Conservation (phyloP, 2,888 invertebrate genomes). For the Meteorus colon region DNA sequence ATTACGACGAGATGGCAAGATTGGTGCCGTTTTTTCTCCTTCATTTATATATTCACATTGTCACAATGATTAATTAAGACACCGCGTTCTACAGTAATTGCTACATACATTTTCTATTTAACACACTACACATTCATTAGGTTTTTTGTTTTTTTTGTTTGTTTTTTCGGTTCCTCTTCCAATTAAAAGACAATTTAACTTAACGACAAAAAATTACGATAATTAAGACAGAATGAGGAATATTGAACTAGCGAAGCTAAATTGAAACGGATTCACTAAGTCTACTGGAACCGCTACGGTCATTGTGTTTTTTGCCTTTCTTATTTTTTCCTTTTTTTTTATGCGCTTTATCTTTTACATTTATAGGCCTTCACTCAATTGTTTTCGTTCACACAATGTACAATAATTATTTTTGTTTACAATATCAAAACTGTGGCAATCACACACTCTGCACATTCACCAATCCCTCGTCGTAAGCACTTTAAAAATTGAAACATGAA, state of each 20-base stretch:
- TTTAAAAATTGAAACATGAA: constrained; percentile 31
- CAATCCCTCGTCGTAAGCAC: constrained; percentile 17
- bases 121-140: constrained; percentile 45
- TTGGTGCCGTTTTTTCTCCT: constrained; percentile 26
- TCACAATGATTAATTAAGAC: constrained; percentile 22
- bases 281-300: constrained; percentile 52
- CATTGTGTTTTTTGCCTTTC: constrained; percentile 41
- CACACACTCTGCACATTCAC: constrained; percentile 15
- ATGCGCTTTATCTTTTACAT: constrained; percentile 26
- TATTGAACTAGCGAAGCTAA: constrained; percentile 44
- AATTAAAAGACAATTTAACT: constrained; percentile 36
- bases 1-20: constrained; percentile 44
- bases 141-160: constrained; percentile 1
- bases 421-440: constrained; percentile 36
- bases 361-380: constrained; percentile 51
- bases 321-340: constrained; percentile 34
- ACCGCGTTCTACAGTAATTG: not conserved
- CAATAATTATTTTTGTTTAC: constrained; percentile 42
- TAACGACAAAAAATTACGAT: constrained; percentile 11
- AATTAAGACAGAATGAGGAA: constrained; percentile 35
- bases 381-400: constrained; percentile 48
- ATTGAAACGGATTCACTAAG: constrained; percentile 49
- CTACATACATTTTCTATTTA: constrained; percentile 48
- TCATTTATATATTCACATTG: constrained; percentile 5
- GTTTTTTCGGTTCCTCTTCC: not conserved